These are phyloP conservation scores for Lysiphlebus fabarum DNA, from an alignment of 1,140 invertebrate species.

Conservation along the genomic window DNA sequence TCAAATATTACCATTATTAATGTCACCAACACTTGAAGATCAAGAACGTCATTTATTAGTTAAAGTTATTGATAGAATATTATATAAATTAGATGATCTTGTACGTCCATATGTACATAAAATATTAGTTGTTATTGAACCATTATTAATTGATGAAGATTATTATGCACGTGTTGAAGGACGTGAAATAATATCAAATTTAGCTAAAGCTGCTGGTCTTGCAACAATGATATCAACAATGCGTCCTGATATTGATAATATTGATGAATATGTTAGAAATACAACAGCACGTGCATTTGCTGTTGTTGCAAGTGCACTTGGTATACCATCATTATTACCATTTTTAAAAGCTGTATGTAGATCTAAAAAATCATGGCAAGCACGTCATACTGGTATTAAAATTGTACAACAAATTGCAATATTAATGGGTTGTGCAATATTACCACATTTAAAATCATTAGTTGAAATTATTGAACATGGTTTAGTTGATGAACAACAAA, in stretches of 20 bases:
- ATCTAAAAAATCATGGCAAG: slow-evolving; percentile 99
- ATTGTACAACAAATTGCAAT: slow-evolving; percentile 99
- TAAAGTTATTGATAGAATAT: slow-evolving; percentile 97
- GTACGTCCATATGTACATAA: slow-evolving; percentile 99
- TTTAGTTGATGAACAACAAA: slow-evolving; percentile 82
- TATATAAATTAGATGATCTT: slow-evolving; percentile 98
- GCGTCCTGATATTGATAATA: slow-evolving; percentile 99
- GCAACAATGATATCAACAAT: slow-evolving; percentile 99
- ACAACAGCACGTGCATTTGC: slow-evolving; percentile 99
- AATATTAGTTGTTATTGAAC: slow-evolving; percentile 99
- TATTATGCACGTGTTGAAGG: slow-evolving; percentile 99
- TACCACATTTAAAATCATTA: slow-evolving; percentile 95
- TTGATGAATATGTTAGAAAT: slow-evolving; percentile 99
- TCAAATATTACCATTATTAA: slow-evolving; percentile 96
- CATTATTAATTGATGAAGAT: slow-evolving; percentile 98
- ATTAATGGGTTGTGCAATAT: slow-evolving; percentile 98
- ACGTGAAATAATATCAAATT: slow-evolving; percentile 98
- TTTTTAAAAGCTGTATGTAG: slow-evolving; percentile 99
- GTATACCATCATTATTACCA: slow-evolving; percentile 95
- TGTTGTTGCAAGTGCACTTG: slow-evolving; percentile 96
- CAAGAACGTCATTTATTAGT: slow-evolving; percentile 99
- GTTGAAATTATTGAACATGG: slow-evolving; percentile 99
- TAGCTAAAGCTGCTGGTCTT: slow-evolving; percentile 98
- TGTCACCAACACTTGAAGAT: slow-evolving; percentile 99
- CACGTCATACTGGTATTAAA: slow-evolving; percentile 98